A percentile compares a stretch with the other conserved stretches of the same genome.
phyloP scores from a whole-genome alignment of 2,113 vertebrate species.

The Sander lucioperca region DNA sequence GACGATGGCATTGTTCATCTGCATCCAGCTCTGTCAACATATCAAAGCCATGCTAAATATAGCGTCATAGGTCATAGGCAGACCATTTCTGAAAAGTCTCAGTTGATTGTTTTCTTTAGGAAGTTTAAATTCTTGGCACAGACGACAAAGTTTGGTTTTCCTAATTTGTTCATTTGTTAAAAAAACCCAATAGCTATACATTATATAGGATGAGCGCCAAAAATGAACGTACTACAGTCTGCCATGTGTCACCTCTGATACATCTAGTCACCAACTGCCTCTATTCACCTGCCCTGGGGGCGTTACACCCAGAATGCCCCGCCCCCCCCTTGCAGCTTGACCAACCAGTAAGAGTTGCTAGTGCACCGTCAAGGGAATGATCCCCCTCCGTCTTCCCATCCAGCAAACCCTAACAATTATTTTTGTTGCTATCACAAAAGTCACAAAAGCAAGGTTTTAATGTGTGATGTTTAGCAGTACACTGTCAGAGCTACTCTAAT shows the following conservation, averaged over 20 bases:
- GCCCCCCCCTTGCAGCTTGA: background rate
- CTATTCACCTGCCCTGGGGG: conserved; percentile 24
- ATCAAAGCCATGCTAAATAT: conserved; percentile 34
- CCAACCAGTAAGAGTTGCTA: conserved; percentile 5
- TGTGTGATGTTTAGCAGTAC: too few species aligned
- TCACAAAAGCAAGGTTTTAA: background rate
- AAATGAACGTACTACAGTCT: background rate
- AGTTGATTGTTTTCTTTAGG: background rate
- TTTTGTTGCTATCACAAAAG: background rate
- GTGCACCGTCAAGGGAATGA: conserved; percentile 7
- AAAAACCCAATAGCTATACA: background rate
- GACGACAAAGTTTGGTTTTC: background rate
- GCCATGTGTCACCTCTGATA: background rate
- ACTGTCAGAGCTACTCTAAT: too few species aligned
- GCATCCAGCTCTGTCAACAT: background rate
- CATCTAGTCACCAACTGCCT: conserved; percentile 33
- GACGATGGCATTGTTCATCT: background rate
- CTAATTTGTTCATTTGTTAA: background rate
- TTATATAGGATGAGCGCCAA: background rate
- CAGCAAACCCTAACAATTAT: background rate
- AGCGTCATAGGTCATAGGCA: conserved; percentile 16
- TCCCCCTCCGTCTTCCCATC: background rate
- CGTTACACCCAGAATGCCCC: background rate
- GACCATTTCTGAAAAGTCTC: conserved; percentile 16
- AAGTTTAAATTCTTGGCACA: background rate